These are phyloP conservation scores for Pipistrellus kuhlii DNA, from an alignment of 2,797 vertebrate species.

Conservation along the genomic window DNA sequence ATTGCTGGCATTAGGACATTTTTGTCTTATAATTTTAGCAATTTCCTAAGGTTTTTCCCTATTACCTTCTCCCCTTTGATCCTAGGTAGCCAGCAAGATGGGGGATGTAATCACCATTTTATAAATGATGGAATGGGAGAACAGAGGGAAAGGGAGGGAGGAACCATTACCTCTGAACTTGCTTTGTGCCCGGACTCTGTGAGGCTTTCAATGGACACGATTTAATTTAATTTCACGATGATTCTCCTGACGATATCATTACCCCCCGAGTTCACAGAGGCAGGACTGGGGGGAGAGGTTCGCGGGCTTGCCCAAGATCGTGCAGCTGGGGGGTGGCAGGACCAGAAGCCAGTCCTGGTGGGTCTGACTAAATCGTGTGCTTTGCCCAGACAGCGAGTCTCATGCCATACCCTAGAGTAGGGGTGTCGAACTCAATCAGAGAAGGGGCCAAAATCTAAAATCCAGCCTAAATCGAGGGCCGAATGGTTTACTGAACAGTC, in stretches of 20 bases:
- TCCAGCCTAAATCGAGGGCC: too few species aligned
- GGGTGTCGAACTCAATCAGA: too few species aligned
- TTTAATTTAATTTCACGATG: not conserved
- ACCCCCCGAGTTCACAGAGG: not conserved
- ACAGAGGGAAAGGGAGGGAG: not conserved
- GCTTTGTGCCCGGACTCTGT: accelerated
- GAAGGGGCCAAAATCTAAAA: too few species aligned
- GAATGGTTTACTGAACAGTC: too few species aligned
- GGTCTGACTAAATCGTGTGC: not conserved
- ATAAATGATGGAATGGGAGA: not conserved
- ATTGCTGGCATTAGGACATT: not conserved
- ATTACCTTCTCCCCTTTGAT: not conserved
- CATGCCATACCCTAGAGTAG: not conserved
- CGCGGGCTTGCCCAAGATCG: accelerated
- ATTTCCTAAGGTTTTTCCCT: not conserved
- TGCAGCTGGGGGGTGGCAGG: not conserved
- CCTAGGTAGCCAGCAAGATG: not conserved
- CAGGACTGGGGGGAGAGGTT: not conserved
- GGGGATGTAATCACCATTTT: slow-evolving; percentile 17
- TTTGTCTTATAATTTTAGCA: not conserved
- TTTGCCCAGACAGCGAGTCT: not conserved
- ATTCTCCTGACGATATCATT: not conserved
- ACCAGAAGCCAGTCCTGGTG: not conserved
- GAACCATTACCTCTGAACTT: not conserved
- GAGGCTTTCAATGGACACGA: not conserved